These are phyloP conservation scores for Drosophila diplacantha DNA, from an alignment of 2,888 invertebrate genomes.

Conservation along the genomic window DNA sequence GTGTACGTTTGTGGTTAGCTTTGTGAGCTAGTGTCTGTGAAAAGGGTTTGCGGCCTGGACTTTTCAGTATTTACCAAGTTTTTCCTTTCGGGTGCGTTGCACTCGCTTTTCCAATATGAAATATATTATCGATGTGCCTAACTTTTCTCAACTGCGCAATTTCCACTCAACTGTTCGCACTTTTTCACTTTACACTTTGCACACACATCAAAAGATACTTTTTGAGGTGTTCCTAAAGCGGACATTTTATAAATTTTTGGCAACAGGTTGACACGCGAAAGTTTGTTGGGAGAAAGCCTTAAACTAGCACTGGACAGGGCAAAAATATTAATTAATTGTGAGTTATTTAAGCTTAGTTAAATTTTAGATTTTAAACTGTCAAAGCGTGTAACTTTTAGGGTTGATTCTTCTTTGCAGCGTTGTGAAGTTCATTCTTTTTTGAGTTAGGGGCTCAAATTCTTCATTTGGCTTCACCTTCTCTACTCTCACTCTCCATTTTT, in stretches of 20 bases:
- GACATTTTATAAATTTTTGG: neutral
- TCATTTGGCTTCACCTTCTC: neutral
- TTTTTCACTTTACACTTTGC: conserved; percentile 15
- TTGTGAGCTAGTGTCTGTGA: conserved; percentile 13
- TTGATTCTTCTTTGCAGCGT: neutral
- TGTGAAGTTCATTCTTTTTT: neutral
- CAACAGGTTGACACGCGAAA: conserved; percentile 18
- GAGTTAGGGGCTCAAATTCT: neutral
- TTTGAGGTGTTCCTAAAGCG: neutral
- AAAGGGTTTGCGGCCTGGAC: conserved; percentile 1
- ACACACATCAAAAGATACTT: conserved; percentile 7
- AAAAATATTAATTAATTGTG: neutral
- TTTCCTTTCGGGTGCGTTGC: conserved; percentile 29
- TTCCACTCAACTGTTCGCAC: conserved; percentile 27
- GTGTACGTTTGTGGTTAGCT: conserved; percentile 24
- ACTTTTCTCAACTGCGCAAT: conserved; percentile 47
- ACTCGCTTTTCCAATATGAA: conserved; percentile 53
- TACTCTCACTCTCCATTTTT: neutral
- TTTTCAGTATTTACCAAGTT: conserved; percentile 36
- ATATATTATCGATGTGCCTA: conserved; percentile 54
- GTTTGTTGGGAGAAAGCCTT: too few relatives aligned
- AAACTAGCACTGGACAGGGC: too few relatives aligned
- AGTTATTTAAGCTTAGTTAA: neutral
- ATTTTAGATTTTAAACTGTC: neutral
- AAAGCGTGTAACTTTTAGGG: neutral